Percentiles rank a stretch among this genome's conserved stretches.
These are phyloP conservation scores for Pseudomyrmex dendroicus DNA, from an alignment of 1,140 invertebrate species.

Conservation along the genomic window DNA sequence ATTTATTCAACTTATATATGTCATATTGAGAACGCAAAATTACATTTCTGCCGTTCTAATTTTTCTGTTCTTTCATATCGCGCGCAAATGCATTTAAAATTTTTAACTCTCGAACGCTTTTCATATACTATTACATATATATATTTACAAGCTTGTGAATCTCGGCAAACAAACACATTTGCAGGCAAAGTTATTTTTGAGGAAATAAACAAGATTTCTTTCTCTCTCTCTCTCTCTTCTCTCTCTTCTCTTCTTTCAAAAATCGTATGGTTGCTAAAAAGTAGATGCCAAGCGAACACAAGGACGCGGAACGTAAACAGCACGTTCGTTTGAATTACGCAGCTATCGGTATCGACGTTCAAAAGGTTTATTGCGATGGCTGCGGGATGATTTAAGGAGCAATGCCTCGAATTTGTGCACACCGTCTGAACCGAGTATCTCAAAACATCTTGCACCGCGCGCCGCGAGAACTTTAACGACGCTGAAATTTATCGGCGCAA, in stretches of 20 bases:
- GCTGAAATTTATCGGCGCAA: constrained; percentile 41
- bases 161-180: no score
- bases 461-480: constrained; percentile 1
- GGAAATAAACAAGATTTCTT: background rate
- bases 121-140: background rate
- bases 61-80: constrained; percentile 4
- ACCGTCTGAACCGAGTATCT: constrained; percentile 4
- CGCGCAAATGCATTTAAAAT: background rate
- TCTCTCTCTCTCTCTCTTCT: background rate
- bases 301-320: background rate
- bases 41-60: constrained; percentile 34
- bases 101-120: constrained; percentile 7
- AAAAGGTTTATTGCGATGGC: background rate
- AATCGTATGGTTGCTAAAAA: background rate
- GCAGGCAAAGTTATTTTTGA: no score
- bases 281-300: background rate
- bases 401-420: constrained; percentile 14
- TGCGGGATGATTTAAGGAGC: constrained; percentile 25
- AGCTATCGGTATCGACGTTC: constrained; percentile 1
- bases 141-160: no score
- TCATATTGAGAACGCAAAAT: constrained; percentile 26
- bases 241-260: background rate
- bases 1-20: constrained; percentile 21
- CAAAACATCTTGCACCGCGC: background rate
- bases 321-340: background rate